Percentiles rank a stretch among this genome's conserved stretches.
Evolutionary conservation across 1,140 invertebrate species (phyloP).

Genomic region (Drosophila simulans): DNA sequence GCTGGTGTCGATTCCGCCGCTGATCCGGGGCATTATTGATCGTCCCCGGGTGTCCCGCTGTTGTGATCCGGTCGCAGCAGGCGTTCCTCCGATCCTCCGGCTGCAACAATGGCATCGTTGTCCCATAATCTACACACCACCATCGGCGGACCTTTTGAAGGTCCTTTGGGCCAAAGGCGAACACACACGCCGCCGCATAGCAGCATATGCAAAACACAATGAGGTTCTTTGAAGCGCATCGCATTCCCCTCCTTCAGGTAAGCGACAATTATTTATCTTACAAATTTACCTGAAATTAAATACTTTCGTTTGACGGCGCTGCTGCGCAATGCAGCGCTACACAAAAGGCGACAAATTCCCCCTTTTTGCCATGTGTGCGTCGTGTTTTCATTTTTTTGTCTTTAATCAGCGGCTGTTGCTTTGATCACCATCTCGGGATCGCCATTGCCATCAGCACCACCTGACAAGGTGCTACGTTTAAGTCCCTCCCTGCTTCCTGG

Average conservation of each 20-base stretch:
- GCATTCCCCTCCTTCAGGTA: conserved; percentile 56
- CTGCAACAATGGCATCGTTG: conserved; percentile 64
- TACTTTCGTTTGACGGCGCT: conserved; percentile 63
- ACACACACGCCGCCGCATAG: conserved; percentile 47
- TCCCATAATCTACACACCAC: conserved; percentile 64
- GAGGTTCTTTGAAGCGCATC: conserved; percentile 80
- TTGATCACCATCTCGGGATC: conserved; percentile 60
- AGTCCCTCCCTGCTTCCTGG: conserved; percentile 24
- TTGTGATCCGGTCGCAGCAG: conserved; percentile 75
- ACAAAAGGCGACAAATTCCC: conserved; percentile 80
- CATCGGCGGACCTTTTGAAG: conserved; percentile 73
- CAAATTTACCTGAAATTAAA: conserved; percentile 83
- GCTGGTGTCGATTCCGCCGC: conserved; percentile 5
- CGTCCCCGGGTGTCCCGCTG: conserved; percentile 65
- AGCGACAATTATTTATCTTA: conserved; percentile 82
- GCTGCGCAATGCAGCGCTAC: conserved; percentile 40
- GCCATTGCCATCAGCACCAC: conserved; percentile 23
- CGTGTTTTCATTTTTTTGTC: conserved; percentile 48
- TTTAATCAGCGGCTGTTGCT: conserved; percentile 78
- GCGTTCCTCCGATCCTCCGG: conserved; percentile 11
- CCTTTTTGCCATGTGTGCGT: conserved; percentile 50
- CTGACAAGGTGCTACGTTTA: conserved; percentile 60
- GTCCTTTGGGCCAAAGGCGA: conserved; percentile 75
- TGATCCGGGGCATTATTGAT: conserved; percentile 71
- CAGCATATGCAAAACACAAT: conserved; percentile 78